phyloP scores from a whole-genome alignment of 2,113 vertebrate genomes.

The Hiodon alosoides region DNA sequence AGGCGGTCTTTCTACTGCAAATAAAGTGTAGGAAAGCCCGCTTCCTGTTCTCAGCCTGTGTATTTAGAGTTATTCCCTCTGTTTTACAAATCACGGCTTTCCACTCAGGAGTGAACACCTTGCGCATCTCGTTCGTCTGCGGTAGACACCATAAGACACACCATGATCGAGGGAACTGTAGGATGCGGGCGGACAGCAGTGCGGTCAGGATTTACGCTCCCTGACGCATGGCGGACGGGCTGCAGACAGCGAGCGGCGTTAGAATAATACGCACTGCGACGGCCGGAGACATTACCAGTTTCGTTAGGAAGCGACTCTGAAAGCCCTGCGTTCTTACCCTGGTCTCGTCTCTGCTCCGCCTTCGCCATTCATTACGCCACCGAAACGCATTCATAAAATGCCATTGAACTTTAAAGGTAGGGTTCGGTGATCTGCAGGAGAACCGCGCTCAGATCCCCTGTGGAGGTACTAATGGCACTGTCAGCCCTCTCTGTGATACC shows the following conservation, averaged over 20 bases:
- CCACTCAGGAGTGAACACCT: background rate
- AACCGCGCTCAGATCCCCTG: background rate
- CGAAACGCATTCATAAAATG: background rate
- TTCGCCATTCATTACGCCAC: background rate
- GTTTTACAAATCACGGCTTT: background rate
- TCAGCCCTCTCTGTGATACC: background rate
- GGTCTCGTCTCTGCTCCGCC: background rate
- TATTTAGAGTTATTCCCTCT: slow-evolving; percentile 6
- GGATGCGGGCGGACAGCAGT: too few species aligned
- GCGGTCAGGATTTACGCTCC: too few species aligned
- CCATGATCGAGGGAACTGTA: too few species aligned
- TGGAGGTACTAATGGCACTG: background rate
- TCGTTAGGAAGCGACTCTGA: background rate
- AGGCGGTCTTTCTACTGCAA: slow-evolving; percentile 6
- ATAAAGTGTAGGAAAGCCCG: slow-evolving; percentile 5
- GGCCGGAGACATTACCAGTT: background rate
- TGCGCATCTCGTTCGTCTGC: background rate
- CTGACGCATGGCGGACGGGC: too few species aligned
- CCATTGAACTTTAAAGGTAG: background rate
- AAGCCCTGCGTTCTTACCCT: too few species aligned
- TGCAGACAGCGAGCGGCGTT: too few species aligned
- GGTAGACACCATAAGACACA: too few species aligned
- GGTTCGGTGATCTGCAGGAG: background rate
- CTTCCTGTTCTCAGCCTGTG: background rate
- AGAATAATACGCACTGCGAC: background rate